These are phyloP conservation scores for Heloderma charlesbogerti DNA, from an alignment of 2,113 vertebrate genomes.

Conservation along the genomic window DNA sequence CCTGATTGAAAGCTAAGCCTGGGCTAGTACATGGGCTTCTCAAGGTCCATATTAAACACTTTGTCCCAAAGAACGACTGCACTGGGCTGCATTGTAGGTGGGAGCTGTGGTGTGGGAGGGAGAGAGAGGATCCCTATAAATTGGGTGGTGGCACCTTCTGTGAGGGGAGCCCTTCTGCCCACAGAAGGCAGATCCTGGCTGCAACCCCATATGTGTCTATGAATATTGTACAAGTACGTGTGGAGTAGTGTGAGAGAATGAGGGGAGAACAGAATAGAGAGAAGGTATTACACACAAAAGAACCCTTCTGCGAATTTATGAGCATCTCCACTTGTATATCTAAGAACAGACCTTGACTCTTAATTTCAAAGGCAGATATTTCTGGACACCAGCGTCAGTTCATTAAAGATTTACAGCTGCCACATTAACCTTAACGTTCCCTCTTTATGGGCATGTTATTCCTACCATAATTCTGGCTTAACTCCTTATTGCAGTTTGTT, in stretches of 20 bases:
- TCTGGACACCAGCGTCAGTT: slow-evolving; percentile 17
- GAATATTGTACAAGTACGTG: background rate
- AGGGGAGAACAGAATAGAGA: background rate
- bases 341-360: slow-evolving; percentile 30
- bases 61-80: background rate
- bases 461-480: slow-evolving; percentile 4
- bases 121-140: too few species aligned
- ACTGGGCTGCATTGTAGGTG: background rate
- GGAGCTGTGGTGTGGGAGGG: too few species aligned
- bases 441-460: slow-evolving; percentile 29
- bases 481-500: background rate
- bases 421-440: slow-evolving; percentile 31
- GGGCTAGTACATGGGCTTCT: too few species aligned
- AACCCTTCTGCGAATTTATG: background rate
- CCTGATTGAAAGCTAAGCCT: too few species aligned
- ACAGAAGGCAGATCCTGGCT: background rate
- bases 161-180: background rate
- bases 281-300: background rate
- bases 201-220: background rate
- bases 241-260: background rate
- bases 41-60: background rate
- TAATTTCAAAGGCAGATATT: slow-evolving; percentile 36
- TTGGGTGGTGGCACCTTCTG: too few species aligned
- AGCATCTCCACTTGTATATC: slow-evolving; percentile 14
- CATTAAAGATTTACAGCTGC: slow-evolving; percentile 28